Base-by-base conservation (phyloP, 1,140 invertebrate species). In the Pseudobourletiella spinata region DNA sequence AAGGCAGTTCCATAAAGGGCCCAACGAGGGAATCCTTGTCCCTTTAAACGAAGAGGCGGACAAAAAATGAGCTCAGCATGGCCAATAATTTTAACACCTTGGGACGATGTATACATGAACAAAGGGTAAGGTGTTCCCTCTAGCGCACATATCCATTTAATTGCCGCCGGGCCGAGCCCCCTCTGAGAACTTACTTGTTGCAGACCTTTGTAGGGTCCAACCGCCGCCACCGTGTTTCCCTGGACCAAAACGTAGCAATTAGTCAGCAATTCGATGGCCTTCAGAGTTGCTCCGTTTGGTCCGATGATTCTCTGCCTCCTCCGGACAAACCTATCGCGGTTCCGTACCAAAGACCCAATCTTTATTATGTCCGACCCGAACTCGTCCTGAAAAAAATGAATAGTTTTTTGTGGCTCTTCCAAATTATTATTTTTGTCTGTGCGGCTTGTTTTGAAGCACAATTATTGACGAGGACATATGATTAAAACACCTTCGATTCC, bases 171-270 rank as follows among this genome's bases (percentile, higher is more conserved):
- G 32, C n/a, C n/a, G 32, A 39, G 32, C 32, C 32, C 32, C 32
- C 32, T 48, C n/a, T n/a, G 24, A 3, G 3, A 29, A 74, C 71
- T 73, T 71, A 85, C 83, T 75, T 98, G 90, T 70, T 89, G 85
- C 3, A 99, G 76, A 15, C 96, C 96, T 79, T 88, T 91, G 72
- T 96, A 91, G 24, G 95, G 93, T 0, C 97, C 97, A 16, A 99
- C 78, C 2, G 91, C 89, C 18, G 95, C 83, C 0, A 99, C 97
- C n/a, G 97, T 99, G 71, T 94, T 91, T 2, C 97, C 97, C 77
- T 98, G 95, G 2, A 99, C 93, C 20, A 96, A 77, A 0, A 99
- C 86, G 79, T 98, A 99, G 75, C 96, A 99, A 73, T 92, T 87
- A 1, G 96, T 99, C n/a, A 99, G 76, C 16, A 99, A 72, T 78